Evolutionary conservation across 2,888 invertebrate species (phyloP), one percentile per base, ranked within the genome.

Genomic region (Aspidiotus rigidus): DNA sequence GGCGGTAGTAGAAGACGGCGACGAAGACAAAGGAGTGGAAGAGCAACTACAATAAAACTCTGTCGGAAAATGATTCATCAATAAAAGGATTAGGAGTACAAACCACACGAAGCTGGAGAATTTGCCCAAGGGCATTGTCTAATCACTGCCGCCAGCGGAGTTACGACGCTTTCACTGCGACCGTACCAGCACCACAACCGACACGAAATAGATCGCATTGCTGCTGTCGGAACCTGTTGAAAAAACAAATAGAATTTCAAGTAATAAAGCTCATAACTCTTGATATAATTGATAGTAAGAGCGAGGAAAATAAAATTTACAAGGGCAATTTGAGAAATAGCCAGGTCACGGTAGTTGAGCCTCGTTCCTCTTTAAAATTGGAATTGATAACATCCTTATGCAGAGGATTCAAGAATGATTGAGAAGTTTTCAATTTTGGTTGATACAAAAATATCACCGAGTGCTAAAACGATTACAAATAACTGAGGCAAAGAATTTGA

Each of bases 61-160:
- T 57, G 28, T 16, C 56, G 69, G 69, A 42, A 63, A 62, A 56
- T 62, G 55, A 56, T 56, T 69, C 57, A 62, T 62, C 55, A 69
- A 67, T 44, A 60, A 42, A 44, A 67, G 49, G 42, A 60, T 60
- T 67, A 67, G 60, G 59, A 67, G 67, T 67, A 67, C 67, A 49
- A 67, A 67, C 67, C 67, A 67, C 67, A 67, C 67, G 67, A 59
- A 59, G 67, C 62, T 69, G 69, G 63, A 62, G 69, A 62, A 55
- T 40, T 62, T 55, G 69, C 69, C 69, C 69, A 69, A 69, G 69
- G 63, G 69, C 69, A 69, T 69, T 69, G 69, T 69, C 69, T 56
- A 56, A 62, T 56, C 69, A 69, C 69, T 69, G 69, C 62, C 62
- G 69, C 62, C 69, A 69, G 69, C 62, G 69, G 62, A 55, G 62